Conservation (phyloP, 2,797 vertebrate genomes). For the Benthosema pterotum region DNA sequence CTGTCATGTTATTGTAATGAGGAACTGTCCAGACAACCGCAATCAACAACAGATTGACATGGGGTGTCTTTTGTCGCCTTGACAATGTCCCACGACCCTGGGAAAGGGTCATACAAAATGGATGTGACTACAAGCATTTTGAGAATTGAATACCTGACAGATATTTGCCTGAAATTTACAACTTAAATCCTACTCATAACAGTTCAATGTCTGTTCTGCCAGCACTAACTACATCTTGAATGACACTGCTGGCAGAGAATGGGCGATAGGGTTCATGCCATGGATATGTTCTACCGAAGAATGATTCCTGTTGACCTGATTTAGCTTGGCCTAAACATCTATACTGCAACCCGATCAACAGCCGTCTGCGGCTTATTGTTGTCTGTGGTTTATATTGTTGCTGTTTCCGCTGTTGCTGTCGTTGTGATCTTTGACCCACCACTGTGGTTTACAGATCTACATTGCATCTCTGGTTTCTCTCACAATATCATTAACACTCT, state of each 20-base stretch:
- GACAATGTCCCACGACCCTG: not conserved
- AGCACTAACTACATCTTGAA: not conserved
- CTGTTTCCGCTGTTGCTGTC: constrained; percentile 18
- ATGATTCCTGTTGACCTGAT: constrained; percentile 32
- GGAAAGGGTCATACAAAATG: no score
- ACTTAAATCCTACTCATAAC: not conserved
- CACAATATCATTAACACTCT: constrained; percentile 37
- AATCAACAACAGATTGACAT: constrained; percentile 26
- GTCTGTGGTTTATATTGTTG: constrained; percentile 8
- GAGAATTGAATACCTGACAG: not conserved
- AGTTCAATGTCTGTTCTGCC: not conserved
- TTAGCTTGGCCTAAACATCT: constrained; percentile 28
- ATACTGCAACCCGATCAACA: not conserved
- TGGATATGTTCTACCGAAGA: constrained; percentile 1
- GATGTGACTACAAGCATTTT: no score
- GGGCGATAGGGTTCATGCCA: not conserved
- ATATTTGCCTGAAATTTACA: not conserved
- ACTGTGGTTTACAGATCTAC: constrained; percentile 8
- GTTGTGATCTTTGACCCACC: constrained; percentile 30
- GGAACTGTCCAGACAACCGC: constrained; percentile 25
- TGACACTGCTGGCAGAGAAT: not conserved
- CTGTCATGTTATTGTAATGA: constrained; percentile 27
- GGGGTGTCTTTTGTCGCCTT: constrained; percentile 23
- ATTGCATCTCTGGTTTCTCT: constrained; percentile 46
- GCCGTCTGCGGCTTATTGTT: constrained; percentile 10